Evolutionary conservation across 2,797 vertebrate species (phyloP), one percentile per base, ranked within the genome.

Genomic region (Pseudochromis fuscus): DNA sequence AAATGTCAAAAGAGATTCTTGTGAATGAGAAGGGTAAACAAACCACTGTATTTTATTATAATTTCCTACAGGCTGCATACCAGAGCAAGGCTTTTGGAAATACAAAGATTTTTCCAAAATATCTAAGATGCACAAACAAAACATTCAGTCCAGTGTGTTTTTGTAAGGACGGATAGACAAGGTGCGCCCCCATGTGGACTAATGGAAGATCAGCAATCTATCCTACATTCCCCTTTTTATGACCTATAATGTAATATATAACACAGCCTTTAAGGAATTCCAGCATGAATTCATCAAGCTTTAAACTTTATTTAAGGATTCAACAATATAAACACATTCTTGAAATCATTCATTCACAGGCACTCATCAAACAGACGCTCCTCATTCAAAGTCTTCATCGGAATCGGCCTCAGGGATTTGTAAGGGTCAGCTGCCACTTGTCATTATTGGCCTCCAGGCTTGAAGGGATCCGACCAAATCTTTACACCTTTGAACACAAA

Each of bases 381-480:
- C 65, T 77, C 40, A 12, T 13, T 71, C 38, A 27, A 28, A 33
- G 25, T 66, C 55, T 61, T 64, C 40, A 49, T 59, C 67, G 40
- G 60, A 30, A 18, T 78, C 72, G 9, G 30, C 38, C 24, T 67
- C 48, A 30, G 37, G 69, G 27, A 33, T 50, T 8, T 11, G 37
- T 37, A 18, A 27, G 46, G 16, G 24, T 63, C 31, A 11, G 19
- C 33, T 0, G 23, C 23, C 59, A 0, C 16, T 4, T 46, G 23
- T 67, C 64, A 48, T 88, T 88, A 94, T 86, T 94, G 93, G 0
- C 18, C 68, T 8, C 53, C 49, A 59, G 92, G 53, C 62, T 93
- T 94, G 79, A 91, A 95, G 2, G 94, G 94, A 86, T 95, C 94
- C 0, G 94, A 94, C 94, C 94, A 95, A 3, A 94, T 57, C 80